These are phyloP conservation scores for Linepithema humile DNA, from an alignment of 1,140 invertebrate species.

Conservation along the genomic window DNA sequence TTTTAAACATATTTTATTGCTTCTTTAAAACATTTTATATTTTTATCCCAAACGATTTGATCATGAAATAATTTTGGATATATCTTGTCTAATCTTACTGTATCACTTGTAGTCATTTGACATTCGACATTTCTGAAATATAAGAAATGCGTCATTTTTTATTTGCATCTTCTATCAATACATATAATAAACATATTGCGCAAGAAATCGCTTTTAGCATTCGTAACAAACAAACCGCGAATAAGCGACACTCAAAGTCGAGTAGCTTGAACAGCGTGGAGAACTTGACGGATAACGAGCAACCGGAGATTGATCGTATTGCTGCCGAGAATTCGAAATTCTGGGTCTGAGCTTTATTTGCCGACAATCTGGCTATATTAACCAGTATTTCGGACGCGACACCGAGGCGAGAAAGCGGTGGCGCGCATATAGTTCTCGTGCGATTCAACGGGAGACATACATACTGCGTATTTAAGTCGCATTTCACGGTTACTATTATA, in stretches of 20 bases:
- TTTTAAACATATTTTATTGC: too few species aligned
- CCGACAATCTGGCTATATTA: conserved; percentile 53
- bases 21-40: too few species aligned
- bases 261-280: conserved; percentile 58
- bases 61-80: too few species aligned
- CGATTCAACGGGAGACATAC: too few species aligned
- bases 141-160: neutral
- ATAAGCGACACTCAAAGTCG: conserved; percentile 56
- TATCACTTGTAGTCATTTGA: neutral
- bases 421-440: neutral
- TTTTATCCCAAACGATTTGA: too few species aligned
- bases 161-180: conserved; percentile 41
- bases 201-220: conserved; percentile 38
- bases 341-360: conserved; percentile 53
- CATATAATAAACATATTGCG: conserved; percentile 48
- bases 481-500: conserved; percentile 25
- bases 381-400: conserved; percentile 21
- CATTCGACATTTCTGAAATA: conserved; percentile 10
- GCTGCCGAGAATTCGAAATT: conserved; percentile 63
- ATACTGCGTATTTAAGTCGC: neutral
- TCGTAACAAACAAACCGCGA: conserved; percentile 14
- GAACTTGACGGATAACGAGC: conserved; percentile 69
- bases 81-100: neutral
- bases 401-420: conserved; percentile 23
- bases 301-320: conserved; percentile 66